These are phyloP conservation scores for Rugalucina vietnamica DNA, from an alignment of 2,888 invertebrate genomes.

Conservation along the genomic window DNA sequence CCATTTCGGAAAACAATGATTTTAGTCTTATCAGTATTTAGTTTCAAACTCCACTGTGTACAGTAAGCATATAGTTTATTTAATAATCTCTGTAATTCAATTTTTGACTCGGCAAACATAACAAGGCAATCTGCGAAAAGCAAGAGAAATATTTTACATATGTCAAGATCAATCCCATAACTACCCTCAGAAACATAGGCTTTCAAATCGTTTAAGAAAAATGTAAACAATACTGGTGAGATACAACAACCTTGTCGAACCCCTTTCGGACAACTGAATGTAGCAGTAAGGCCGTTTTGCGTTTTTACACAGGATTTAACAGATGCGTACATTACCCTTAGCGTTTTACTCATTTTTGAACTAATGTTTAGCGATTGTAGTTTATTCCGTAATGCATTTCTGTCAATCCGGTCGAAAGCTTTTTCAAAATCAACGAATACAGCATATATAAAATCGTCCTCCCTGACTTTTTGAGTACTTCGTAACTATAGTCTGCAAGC, in stretches of 20 bases:
- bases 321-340: neutral
- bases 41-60: neutral
- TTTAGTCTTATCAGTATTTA: neutral
- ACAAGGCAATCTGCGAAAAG: neutral
- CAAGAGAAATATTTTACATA: neutral
- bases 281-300: no score
- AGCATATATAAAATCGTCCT: neutral
- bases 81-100: neutral
- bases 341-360: neutral
- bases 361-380: neutral
- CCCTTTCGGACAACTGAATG: no score
- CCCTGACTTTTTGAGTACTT: neutral
- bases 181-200: neutral
- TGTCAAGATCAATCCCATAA: neutral
- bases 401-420: neutral
- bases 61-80: neutral
- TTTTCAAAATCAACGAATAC: neutral
- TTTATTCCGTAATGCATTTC: neutral
- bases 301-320: neutral
- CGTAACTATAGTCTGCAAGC: neutral
- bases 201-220: neutral
- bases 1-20: constrained; percentile 1
- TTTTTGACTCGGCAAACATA: neutral
- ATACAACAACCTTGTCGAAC: no score
- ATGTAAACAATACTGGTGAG: neutral